Conservation (phyloP, 1,140 invertebrate species). For the Papilio polytes region DNA sequence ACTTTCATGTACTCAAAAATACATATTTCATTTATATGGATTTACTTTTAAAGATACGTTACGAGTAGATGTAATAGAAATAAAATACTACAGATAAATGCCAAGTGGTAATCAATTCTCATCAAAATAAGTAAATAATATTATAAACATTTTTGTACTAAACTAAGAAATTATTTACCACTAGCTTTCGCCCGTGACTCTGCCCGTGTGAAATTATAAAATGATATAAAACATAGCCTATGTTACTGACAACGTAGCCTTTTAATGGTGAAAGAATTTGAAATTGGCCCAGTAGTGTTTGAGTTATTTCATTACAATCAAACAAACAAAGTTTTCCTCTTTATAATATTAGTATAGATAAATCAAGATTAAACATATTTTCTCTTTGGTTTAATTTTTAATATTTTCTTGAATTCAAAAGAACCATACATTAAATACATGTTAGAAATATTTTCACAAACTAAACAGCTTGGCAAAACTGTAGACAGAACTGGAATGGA, state of each 20-base stretch:
- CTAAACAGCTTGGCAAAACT: slow-evolving; percentile 9
- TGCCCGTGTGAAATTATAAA: no score
- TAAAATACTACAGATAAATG: neutral
- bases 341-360: no score
- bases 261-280: no score
- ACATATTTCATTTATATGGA: neutral
- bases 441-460: neutral
- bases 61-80: neutral
- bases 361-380: neutral
- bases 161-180: no score
- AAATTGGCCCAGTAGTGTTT: no score
- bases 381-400: neutral
- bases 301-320: no score
- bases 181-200: no score
- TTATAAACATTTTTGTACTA: neutral
- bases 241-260: no score
- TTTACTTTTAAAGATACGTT: neutral
- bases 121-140: neutral
- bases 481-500: neutral
- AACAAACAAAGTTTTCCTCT: no score
- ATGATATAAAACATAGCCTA: no score
- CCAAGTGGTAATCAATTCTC: neutral
- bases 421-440: neutral
- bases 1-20: neutral
- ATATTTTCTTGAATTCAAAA: neutral